phyloP scores from a whole-genome alignment of 2,113 vertebrate species.

The Pseudorhombus dupliciocellatus region DNA sequence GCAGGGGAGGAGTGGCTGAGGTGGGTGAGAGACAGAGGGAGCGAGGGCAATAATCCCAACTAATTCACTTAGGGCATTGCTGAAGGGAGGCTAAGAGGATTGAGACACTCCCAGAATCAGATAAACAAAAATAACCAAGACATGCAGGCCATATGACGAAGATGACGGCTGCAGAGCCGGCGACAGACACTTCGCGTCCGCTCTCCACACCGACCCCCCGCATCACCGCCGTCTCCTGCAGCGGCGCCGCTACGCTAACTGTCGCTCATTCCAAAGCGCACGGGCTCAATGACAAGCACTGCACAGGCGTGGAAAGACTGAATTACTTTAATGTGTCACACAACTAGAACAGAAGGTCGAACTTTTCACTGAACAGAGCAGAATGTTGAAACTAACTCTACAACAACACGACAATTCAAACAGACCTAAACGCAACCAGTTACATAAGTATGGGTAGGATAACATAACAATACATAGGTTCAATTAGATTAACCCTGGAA shows the following conservation, averaged over 20 bases:
- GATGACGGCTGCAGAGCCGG: conserved; percentile 41
- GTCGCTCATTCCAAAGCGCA: neutral
- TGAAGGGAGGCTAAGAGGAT: conserved; percentile 86
- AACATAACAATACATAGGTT: conserved; percentile 54
- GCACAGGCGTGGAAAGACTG: conserved; percentile 35
- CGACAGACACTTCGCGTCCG: conserved; percentile 24
- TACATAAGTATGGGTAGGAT: conserved; percentile 48
- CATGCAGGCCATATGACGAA: conserved; percentile 54
- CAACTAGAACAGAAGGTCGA: conserved; percentile 63
- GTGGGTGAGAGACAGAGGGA: conserved; percentile 60
- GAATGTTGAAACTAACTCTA: conserved; percentile 44
- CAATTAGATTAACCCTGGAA: conserved; percentile 44
- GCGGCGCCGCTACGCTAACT: neutral
- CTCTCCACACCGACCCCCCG: neutral
- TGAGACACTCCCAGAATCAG: conserved; percentile 84
- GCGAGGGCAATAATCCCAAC: conserved; percentile 81
- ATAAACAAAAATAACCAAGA: conserved; percentile 84
- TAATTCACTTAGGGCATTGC: conserved; percentile 87
- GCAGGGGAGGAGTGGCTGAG: conserved; percentile 23
- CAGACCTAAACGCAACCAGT: conserved; percentile 49
- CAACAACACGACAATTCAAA: conserved; percentile 66
- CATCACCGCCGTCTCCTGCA: neutral
- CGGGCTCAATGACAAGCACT: conserved; percentile 20
- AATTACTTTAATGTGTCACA: conserved; percentile 74
- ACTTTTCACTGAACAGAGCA: conserved; percentile 49